phyloP scores from a whole-genome alignment of 2,797 vertebrate species.

The Dipus sagitta region DNA sequence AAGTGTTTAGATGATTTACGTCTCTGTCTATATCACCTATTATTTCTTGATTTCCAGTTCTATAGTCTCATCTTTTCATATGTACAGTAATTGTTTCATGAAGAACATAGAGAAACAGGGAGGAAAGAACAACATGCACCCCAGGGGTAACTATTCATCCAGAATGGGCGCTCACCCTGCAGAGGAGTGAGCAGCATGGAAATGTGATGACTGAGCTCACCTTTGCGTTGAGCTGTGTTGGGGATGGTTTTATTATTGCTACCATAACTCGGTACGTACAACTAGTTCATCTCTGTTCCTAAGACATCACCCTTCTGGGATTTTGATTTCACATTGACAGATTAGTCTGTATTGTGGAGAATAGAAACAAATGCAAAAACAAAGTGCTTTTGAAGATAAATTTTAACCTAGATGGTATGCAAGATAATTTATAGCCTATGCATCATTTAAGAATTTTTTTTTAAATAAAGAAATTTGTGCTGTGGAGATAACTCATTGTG shows the following conservation, averaged over 20 bases:
- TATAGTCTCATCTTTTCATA: neutral
- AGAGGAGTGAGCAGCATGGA: no score
- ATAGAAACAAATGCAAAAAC: no score
- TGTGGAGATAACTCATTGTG: no score
- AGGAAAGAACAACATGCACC: no score
- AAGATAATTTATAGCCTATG: neutral
- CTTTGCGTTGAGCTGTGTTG: no score
- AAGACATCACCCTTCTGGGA: neutral
- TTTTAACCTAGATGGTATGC: neutral
- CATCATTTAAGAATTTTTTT: neutral
- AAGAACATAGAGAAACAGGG: neutral
- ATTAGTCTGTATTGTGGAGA: no score
- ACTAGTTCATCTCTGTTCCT: neutral
- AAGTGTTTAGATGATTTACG: neutral
- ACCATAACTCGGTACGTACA: no score
- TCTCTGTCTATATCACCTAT: neutral
- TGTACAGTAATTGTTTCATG: neutral
- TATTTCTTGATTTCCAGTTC: neutral
- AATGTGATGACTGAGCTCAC: no score
- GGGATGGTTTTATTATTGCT: no score
- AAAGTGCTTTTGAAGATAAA: neutral
- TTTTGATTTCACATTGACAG: neutral
- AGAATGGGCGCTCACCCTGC: no score
- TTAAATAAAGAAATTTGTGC: neutral
- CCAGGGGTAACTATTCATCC: no score